Evolutionary conservation across 2,888 invertebrate species (phyloP).

Genomic region (Cactoblastis cactorum): DNA sequence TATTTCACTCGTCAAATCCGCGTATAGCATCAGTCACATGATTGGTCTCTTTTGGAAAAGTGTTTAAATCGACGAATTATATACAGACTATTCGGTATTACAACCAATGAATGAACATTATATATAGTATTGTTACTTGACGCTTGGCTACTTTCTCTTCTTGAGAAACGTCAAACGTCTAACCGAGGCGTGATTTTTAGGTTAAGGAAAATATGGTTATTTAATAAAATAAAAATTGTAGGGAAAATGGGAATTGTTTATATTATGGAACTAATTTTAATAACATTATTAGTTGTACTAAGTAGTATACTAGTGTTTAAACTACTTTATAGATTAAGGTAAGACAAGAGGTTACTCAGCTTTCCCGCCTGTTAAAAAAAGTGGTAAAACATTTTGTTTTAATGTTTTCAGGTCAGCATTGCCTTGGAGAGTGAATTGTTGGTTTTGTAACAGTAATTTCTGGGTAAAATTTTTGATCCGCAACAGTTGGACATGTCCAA

Average conservation of each 20-base stretch:
- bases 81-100: too few relatives aligned
- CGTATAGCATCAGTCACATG: too few relatives aligned
- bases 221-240: slow-evolving; percentile 35
- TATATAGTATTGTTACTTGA: too few relatives aligned
- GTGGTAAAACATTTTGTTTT: slow-evolving; percentile 24
- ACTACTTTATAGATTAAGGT: slow-evolving; percentile 62
- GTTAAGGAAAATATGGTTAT: slow-evolving; percentile 55
- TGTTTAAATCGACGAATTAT: too few relatives aligned
- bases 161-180: not conserved
- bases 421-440: slow-evolving; percentile 88
- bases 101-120: too few relatives aligned
- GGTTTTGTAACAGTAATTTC: slow-evolving; percentile 90
- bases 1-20: too few relatives aligned
- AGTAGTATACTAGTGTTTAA: slow-evolving; percentile 61
- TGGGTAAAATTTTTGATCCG: slow-evolving; percentile 83
- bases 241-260: slow-evolving; percentile 55
- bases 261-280: slow-evolving; percentile 61
- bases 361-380: slow-evolving; percentile 63
- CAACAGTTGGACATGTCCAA: slow-evolving; percentile 89
- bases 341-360: slow-evolving; percentile 55
- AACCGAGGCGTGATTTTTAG: slow-evolving; percentile 45
- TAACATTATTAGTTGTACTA: slow-evolving; percentile 52
- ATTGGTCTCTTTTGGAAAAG: too few relatives aligned
- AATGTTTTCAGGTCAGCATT: slow-evolving; percentile 80
- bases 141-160: not conserved